Evolutionary conservation across 1,140 invertebrate genomes (phyloP).

Genomic region (Grapholita molesta): DNA sequence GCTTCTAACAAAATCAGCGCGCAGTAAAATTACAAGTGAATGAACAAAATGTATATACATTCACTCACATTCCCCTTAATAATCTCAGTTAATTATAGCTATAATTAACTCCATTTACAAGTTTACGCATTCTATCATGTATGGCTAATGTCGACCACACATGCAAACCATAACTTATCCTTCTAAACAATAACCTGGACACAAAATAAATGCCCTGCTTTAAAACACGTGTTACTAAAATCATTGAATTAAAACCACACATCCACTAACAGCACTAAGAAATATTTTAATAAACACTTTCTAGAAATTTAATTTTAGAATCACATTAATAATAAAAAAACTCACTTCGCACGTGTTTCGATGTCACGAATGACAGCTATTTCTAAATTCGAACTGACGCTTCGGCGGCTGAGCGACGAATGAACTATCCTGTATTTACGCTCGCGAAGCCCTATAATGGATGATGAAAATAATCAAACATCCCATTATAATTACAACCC

Average conservation of each 20-base stretch:
- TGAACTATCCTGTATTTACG: conserved; percentile 44
- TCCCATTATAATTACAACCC: conserved; percentile 32
- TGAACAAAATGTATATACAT: too few species aligned
- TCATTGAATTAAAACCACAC: background rate
- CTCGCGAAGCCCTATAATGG: conserved; percentile 37
- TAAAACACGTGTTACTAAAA: conserved; percentile 32
- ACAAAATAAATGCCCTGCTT: conserved; percentile 24
- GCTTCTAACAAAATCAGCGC: too few species aligned
- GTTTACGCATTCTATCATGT: background rate
- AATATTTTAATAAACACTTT: background rate
- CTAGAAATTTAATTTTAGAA: conserved; percentile 15
- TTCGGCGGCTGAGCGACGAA: conserved; percentile 26
- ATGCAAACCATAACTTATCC: background rate
- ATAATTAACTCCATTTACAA: background rate
- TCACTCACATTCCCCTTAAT: background rate
- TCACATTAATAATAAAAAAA: conserved; percentile 15
- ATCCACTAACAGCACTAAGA: background rate
- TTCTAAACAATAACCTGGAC: background rate
- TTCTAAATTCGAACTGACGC: conserved; percentile 23
- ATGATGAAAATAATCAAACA: conserved; percentile 47
- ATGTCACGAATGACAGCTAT: conserved; percentile 23
- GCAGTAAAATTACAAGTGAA: too few species aligned
- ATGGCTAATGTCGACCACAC: background rate
- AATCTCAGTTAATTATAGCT: background rate
- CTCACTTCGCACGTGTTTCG: conserved; percentile 18